phyloP scores from a whole-genome alignment of 53 echinoderm and acorn worm species.

The Antedon mediterranea region DNA sequence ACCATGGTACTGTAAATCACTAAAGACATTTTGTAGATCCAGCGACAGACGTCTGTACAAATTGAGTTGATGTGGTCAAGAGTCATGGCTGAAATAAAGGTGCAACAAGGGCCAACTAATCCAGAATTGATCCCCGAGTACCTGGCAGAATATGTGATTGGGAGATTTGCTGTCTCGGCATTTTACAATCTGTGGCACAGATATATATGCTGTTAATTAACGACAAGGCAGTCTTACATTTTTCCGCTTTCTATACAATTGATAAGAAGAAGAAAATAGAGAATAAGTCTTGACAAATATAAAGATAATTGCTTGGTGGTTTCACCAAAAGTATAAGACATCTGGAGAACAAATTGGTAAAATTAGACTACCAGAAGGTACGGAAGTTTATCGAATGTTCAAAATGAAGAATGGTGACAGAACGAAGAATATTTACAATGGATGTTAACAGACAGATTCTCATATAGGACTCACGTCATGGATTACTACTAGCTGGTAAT shows the following conservation, averaged over 20 bases:
- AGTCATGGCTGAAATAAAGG: conserved; percentile 10
- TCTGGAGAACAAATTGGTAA: not conserved
- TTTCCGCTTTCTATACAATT: no score
- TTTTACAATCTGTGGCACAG: conserved; percentile 12
- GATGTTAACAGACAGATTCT: no score
- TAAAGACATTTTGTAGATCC: no score
- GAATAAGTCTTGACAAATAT: not conserved
- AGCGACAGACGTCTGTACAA: no score
- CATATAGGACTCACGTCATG: no score
- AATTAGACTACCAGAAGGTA: not conserved
- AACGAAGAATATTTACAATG: no score
- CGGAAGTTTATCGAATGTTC: not conserved
- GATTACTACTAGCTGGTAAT: no score
- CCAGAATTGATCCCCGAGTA: conserved; percentile 1
- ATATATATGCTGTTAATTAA: not conserved
- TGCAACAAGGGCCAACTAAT: conserved; percentile 17
- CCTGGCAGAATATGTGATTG: conserved; percentile 11
- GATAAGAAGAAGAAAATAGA: not conserved
- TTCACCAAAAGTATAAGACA: not conserved
- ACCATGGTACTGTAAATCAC: no score
- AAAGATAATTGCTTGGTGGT: not conserved
- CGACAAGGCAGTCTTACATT: no score
- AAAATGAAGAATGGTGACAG: not conserved
- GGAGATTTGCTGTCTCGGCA: not conserved
- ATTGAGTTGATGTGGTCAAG: conserved; percentile 19